Percentiles rank a stretch among this genome's conserved stretches.
phyloP scores from a whole-genome alignment of 1,140 invertebrate genomes.

The Sycobia sp. region DNA sequence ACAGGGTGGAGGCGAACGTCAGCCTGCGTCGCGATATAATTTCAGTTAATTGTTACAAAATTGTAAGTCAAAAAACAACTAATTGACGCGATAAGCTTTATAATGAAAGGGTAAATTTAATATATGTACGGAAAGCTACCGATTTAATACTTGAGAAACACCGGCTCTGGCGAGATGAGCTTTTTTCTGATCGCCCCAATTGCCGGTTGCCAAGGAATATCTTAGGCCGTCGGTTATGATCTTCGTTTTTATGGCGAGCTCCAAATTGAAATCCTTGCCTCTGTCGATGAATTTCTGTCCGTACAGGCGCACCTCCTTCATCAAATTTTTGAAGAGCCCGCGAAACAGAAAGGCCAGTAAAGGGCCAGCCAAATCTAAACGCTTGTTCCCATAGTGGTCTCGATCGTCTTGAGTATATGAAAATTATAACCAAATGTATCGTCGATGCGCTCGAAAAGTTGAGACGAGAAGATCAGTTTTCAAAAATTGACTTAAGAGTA shows the following conservation, averaged over 20 bases:
- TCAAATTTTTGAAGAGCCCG: slow-evolving; percentile 89
- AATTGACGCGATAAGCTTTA: background rate
- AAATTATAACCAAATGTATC: too few species aligned
- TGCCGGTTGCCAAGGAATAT: slow-evolving; percentile 46
- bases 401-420: slow-evolving; percentile 87
- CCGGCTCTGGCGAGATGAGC: slow-evolving; percentile 44
- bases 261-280: slow-evolving; percentile 57
- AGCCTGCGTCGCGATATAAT: slow-evolving; percentile 20
- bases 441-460: too few species aligned
- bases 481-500: too few species aligned
- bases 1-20: slow-evolving; percentile 44
- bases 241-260: slow-evolving; percentile 45
- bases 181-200: slow-evolving; percentile 49
- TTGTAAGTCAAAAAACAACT: too few species aligned
- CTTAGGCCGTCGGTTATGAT: slow-evolving; percentile 44
- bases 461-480: too few species aligned
- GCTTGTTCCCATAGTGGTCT: slow-evolving; percentile 99
- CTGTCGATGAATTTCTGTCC: slow-evolving; percentile 98
- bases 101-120: background rate
- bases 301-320: slow-evolving; percentile 95
- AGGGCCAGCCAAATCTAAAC: slow-evolving; percentile 94
- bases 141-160: slow-evolving; percentile 45
- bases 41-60: background rate
- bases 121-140: slow-evolving; percentile 18
- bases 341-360: slow-evolving; percentile 93